Evolutionary conservation across 2,888 invertebrate genomes (phyloP).

Genomic region (Sclerodermus sp.): DNA sequence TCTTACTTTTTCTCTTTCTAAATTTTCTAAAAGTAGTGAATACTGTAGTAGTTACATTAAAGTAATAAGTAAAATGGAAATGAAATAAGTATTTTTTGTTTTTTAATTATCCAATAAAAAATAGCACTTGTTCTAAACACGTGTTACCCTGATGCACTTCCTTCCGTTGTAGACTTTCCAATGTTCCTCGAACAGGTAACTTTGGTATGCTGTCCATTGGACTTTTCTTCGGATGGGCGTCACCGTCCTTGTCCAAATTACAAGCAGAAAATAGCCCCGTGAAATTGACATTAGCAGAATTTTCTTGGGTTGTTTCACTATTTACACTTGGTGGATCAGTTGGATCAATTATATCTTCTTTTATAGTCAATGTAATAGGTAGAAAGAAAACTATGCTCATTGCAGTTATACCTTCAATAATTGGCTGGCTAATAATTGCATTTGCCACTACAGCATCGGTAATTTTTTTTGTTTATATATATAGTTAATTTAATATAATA

Average conservation of each 20-base stretch:
- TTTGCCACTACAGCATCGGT: conserved; percentile 24
- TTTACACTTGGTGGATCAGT: conserved; percentile 11
- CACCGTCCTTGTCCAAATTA: conserved; percentile 23
- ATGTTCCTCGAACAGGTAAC: conserved; percentile 12
- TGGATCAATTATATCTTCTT: conserved; percentile 9
- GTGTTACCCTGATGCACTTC: no score
- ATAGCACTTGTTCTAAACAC: no score
- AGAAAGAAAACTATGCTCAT: conserved; percentile 22
- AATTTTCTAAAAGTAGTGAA: no score
- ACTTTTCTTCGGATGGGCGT: conserved; percentile 25
- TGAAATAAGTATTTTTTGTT: no score
- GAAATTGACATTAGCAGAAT: conserved; percentile 12
- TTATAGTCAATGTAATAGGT: conserved; percentile 21
- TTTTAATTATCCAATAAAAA: no score
- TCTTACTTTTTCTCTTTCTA: no score
- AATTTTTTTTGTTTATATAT: conserved; percentile 4
- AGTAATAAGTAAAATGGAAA: no score
- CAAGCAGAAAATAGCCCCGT: conserved; percentile 11
- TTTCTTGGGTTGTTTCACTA: conserved; percentile 22
- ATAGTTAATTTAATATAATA: not conserved
- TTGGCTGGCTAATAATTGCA: conserved; percentile 23
- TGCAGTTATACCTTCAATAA: conserved; percentile 14
- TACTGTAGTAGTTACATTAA: no score
- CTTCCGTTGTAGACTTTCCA: no score
- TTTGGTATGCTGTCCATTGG: conserved; percentile 20